These are phyloP conservation scores for Aegithalos caudatus DNA, from an alignment of 2,113 vertebrate species.

Conservation along the genomic window DNA sequence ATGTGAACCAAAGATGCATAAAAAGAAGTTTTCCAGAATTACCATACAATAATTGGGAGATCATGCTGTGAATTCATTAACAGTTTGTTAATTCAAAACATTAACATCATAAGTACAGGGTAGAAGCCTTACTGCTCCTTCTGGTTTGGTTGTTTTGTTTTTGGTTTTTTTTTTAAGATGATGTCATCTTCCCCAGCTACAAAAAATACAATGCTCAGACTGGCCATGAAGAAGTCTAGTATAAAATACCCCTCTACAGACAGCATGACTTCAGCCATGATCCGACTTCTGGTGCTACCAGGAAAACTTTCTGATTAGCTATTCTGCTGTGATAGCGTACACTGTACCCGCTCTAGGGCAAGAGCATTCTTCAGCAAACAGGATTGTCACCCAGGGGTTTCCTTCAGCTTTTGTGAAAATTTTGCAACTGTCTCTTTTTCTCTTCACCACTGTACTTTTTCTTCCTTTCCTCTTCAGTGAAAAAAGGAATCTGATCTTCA, in stretches of 20 bases:
- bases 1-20: background rate
- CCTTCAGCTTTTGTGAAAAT: background rate
- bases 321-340: background rate
- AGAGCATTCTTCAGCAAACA: background rate
- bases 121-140: background rate
- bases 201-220: background rate
- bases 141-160: background rate
- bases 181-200: background rate
- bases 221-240: background rate
- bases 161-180: background rate
- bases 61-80: constrained; percentile 25
- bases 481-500: constrained; percentile 28
- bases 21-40: constrained; percentile 2
- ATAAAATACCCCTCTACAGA: background rate
- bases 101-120: background rate
- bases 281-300: background rate
- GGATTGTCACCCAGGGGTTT: background rate
- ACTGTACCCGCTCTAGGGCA: background rate
- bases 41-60: constrained; percentile 19
- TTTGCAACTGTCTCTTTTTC: background rate
- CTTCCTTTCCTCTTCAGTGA: background rate
- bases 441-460: background rate
- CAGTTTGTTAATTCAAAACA: constrained; percentile 38
- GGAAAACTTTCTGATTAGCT: background rate
- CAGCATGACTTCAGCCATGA: background rate